Evolutionary conservation across 1,140 invertebrate genomes (phyloP), one percentile per base, ranked within the genome.

Genomic region (Oscheius sp.): DNA sequence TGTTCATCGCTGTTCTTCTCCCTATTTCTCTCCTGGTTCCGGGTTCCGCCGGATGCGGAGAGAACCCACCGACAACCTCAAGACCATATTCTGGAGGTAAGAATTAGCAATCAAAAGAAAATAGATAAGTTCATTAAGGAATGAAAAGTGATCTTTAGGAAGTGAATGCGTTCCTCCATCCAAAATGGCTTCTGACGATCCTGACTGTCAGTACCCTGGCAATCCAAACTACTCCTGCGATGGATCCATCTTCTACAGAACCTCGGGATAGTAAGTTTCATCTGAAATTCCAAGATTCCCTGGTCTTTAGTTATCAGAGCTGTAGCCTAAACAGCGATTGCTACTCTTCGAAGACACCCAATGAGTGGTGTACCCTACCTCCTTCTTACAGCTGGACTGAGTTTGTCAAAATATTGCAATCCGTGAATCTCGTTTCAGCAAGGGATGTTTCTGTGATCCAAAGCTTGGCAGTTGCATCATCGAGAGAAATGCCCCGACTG

Each of bases 181-280:
- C n/a, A n/a, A n/a, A n/a, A n/a, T n/a, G n/a, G n/a, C n/a, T n/a
- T n/a, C n/a, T n/a, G n/a, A n/a, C n/a, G n/a, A n/a, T n/a, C n/a
- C n/a, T n/a, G n/a, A n/a, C n/a, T n/a, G n/a, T n/a, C n/a, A n/a
- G n/a, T n/a, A n/a, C n/a, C n/a, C n/a, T n/a, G n/a, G n/a, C n/a
- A 55, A 55, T 55, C 7, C 49, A 55, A 23, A 13, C 23, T 55
- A 55, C 28, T 55, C 49, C 28, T 55, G 49, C 23, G 49, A 15
- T 55, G 49, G 49, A 23, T 15, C 49, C 7, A 23, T 4, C 4
- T 55, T 55, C 23, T 20, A 55, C 23, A 13, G 15, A 26, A 55
- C 49, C 49, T 55, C 49, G 49, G 49, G 49, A 55, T n/a, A 10
- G 38, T 42, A 42, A 42, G 38, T 42, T 42, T 42, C n/a, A n/a